phyloP scores from a whole-genome alignment of 2,113 vertebrate species.

The Girardinichthys multiradiatus region DNA sequence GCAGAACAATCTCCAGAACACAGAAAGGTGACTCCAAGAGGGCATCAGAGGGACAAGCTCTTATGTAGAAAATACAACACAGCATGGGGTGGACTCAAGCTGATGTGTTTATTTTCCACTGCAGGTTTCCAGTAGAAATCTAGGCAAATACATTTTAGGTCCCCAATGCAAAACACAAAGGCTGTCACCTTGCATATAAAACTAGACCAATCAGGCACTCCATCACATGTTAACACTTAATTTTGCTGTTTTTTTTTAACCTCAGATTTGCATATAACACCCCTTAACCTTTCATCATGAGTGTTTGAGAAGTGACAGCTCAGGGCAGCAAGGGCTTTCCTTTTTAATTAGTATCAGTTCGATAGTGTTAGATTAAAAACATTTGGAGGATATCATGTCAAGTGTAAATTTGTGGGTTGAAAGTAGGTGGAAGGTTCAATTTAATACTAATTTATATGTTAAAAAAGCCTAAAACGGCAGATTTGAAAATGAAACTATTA shows the following conservation, averaged over 20 bases:
- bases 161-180: constrained; percentile 36
- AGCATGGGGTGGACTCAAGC: constrained; percentile 32
- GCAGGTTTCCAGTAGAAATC: constrained; percentile 24
- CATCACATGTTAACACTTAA: constrained; percentile 1
- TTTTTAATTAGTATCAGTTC: constrained; percentile 4
- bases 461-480: neutral
- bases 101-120: constrained; percentile 55
- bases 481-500: neutral
- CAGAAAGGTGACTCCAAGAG: constrained; percentile 43
- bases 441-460: neutral
- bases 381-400: neutral
- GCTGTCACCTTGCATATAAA: constrained; percentile 23
- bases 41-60: constrained; percentile 44
- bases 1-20: constrained; percentile 20
- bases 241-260: neutral
- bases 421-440: neutral
- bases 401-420: neutral
- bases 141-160: constrained; percentile 35
- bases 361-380: neutral
- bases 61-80: constrained; percentile 58
- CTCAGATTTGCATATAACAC: neutral
- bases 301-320: neutral
- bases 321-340: neutral
- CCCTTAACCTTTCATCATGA: constrained; percentile 38
- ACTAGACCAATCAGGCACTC: constrained; percentile 10